phyloP scores from a whole-genome alignment of 2,888 invertebrate species.

The Hirtodrosophila duncani region DNA sequence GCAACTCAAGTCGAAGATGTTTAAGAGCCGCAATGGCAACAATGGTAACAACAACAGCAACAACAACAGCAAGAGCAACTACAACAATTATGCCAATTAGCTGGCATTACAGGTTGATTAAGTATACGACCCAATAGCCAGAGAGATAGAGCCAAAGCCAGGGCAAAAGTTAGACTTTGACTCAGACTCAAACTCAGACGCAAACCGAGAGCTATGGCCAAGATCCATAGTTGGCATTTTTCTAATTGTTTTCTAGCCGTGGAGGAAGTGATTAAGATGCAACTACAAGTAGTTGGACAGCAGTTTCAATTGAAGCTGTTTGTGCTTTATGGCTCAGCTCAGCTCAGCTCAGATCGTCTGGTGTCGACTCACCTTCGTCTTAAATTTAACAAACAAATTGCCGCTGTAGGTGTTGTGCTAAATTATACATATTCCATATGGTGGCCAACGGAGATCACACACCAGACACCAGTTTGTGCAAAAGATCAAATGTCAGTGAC shows the following conservation, averaged over 20 bases:
- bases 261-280: slow-evolving; percentile 57
- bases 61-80: slow-evolving; percentile 2
- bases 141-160: slow-evolving; percentile 24
- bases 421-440: slow-evolving; percentile 60
- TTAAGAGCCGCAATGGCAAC: slow-evolving; percentile 14
- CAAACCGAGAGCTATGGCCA: too few species aligned
- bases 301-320: too few species aligned
- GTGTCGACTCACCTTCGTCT: slow-evolving; percentile 55
- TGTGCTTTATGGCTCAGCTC: too few species aligned
- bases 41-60: slow-evolving; percentile 19
- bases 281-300: slow-evolving; percentile 12
- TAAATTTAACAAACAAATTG: slow-evolving; percentile 46
- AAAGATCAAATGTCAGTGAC: slow-evolving; percentile 64
- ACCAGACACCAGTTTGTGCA: slow-evolving; percentile 25
- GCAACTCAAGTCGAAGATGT: slow-evolving; percentile 37
- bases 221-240: slow-evolving; percentile 45
- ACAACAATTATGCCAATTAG: slow-evolving; percentile 69
- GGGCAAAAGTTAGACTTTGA: slow-evolving; percentile 9
- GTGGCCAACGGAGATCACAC: slow-evolving; percentile 28
- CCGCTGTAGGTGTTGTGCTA: slow-evolving; percentile 37
- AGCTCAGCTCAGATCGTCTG: slow-evolving; percentile 7
- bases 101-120: slow-evolving; percentile 72
- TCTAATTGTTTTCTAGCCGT: slow-evolving; percentile 33
- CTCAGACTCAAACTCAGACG: slow-evolving; percentile 17
- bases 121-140: too few species aligned